These are phyloP conservation scores for Dinocampus coccinellae DNA, from an alignment of 2,888 invertebrate species.

Conservation along the genomic window DNA sequence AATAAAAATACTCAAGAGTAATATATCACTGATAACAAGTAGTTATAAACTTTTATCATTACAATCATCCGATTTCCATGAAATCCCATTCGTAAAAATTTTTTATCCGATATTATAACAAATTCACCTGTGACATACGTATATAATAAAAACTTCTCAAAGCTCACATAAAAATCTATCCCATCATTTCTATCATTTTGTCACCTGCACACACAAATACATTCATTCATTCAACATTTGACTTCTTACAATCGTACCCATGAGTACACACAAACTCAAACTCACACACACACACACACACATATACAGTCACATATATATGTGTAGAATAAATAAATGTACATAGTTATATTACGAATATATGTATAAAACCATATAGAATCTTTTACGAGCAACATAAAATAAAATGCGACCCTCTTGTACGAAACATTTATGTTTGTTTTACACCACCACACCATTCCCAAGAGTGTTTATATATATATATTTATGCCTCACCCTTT, in stretches of 20 bases:
- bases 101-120: not conserved
- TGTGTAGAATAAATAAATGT: not conserved
- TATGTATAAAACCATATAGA: not conserved
- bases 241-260: not conserved
- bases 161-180: not conserved
- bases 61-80: not conserved
- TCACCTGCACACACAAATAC: not conserved
- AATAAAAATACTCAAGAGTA: too few species aligned
- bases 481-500: slow-evolving; percentile 5
- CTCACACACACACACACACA: too few species aligned
- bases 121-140: not conserved
- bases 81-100: not conserved
- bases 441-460: not conserved
- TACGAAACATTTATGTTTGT: slow-evolving; percentile 16
- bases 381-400: slow-evolving; percentile 48
- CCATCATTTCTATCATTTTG: not conserved
- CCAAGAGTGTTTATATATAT: not conserved
- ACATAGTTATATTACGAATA: not conserved
- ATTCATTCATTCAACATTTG: not conserved
- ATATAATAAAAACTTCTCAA: not conserved
- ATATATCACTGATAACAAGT: too few species aligned
- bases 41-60: not conserved
- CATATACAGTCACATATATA: not conserved
- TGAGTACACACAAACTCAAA: too few species aligned
- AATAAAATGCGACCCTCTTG: slow-evolving; percentile 43